Conservation (phyloP, 1,140 invertebrate species). For the Drosophila nannoptera region DNA sequence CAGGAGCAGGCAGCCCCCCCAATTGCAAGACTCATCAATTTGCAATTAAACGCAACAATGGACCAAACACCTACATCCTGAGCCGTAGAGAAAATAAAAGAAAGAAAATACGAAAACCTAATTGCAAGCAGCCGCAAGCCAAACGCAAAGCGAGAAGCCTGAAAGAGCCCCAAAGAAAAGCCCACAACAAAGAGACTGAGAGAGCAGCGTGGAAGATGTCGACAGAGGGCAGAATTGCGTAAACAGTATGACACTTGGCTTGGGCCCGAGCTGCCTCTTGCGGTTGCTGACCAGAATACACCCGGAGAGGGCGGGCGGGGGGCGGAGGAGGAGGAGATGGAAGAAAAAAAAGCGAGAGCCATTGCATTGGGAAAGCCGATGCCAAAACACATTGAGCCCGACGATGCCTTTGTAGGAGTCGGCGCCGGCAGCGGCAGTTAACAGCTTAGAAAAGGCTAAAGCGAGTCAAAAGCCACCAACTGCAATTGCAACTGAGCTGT, state of each 20-base stretch:
- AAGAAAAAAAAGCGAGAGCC: not conserved
- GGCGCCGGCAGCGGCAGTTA: constrained; percentile 48
- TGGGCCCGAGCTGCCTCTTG: constrained; percentile 41
- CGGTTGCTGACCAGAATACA: constrained; percentile 21
- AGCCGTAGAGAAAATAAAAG: constrained; percentile 32
- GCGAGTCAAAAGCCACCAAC: constrained; percentile 55
- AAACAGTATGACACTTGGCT: constrained; percentile 67
- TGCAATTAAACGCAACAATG: not conserved
- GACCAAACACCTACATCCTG: constrained; percentile 35
- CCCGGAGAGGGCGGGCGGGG: too few species aligned
- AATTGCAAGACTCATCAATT: constrained; percentile 4
- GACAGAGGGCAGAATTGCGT: constrained; percentile 56
- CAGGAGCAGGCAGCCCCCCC: too few species aligned
- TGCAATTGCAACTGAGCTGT: not conserved
- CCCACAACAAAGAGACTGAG: constrained; percentile 19
- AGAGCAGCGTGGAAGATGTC: constrained; percentile 5
- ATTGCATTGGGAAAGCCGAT: constrained; percentile 48
- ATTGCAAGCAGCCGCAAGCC: constrained; percentile 48
- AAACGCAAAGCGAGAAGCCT: constrained; percentile 8
- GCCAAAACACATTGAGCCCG: constrained; percentile 62
- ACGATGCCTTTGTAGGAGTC: constrained; percentile 49
- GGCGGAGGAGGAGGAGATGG: not conserved
- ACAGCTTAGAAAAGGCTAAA: constrained; percentile 61
- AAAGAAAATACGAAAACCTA: constrained; percentile 24
- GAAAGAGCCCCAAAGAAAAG: not conserved